A percentile compares a stretch with the other conserved stretches of the same genome.
phyloP scores from a whole-genome alignment of 2,888 invertebrate genomes.

The Sclerodermus sp. region DNA sequence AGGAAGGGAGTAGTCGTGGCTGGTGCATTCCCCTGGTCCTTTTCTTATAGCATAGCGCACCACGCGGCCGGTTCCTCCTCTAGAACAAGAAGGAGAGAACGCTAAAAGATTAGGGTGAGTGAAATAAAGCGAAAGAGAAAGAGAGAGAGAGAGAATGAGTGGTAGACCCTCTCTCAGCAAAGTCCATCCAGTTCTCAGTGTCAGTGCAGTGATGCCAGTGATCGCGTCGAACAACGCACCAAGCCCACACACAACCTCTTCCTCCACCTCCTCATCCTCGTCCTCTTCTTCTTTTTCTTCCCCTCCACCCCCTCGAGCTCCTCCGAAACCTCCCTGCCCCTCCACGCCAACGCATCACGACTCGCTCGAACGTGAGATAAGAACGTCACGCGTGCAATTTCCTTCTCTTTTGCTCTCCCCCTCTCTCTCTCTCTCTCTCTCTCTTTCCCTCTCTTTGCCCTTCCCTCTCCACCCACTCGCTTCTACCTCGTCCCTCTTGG shows the following conservation, averaged over 20 bases:
- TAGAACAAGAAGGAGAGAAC: constrained; percentile 21
- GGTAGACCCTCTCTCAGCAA: constrained; percentile 16
- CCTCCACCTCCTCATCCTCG: background rate
- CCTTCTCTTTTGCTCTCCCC: background rate
- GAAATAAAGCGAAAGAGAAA: constrained; percentile 8
- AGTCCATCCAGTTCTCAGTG: constrained; percentile 21
- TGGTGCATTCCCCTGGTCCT: constrained; percentile 36
- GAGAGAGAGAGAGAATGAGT: constrained; percentile 10
- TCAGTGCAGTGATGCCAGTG: constrained; percentile 26
- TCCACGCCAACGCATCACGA: constrained; percentile 1
- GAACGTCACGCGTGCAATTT: constrained; percentile 18
- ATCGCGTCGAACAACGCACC: constrained; percentile 25
- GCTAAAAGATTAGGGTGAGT: constrained; percentile 1
- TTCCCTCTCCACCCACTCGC: too few species aligned
- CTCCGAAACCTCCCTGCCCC: background rate
- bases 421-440: constrained; percentile 1
- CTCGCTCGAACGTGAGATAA: constrained; percentile 17
- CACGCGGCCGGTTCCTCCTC: constrained; percentile 23
- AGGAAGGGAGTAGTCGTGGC: constrained; percentile 27
- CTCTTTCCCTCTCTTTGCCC: too few species aligned
- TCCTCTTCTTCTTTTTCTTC: background rate
- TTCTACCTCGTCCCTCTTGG: constrained; percentile 7
- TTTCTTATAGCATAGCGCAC: constrained; percentile 19
- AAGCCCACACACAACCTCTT: background rate
- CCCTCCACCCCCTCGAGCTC: background rate